Percentiles rank a stretch among this genome's conserved stretches.
These are phyloP conservation scores for Eurytoma californica DNA, from an alignment of 2,888 invertebrate genomes.

Conservation along the genomic window DNA sequence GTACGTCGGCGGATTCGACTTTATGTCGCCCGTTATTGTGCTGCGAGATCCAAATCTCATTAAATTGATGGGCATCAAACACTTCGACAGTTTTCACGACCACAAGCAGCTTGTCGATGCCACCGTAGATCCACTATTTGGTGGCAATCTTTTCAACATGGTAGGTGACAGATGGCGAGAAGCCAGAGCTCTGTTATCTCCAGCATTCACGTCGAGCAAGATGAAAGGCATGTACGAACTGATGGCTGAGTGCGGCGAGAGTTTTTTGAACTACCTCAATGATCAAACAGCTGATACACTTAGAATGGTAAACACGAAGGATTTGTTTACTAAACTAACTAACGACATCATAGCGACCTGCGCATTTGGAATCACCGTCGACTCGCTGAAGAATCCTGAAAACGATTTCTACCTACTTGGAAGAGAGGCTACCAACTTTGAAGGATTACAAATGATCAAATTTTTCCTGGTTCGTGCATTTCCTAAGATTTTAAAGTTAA, in stretches of 20 bases:
- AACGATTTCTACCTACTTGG: slow-evolving; percentile 70
- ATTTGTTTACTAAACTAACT: slow-evolving; percentile 69
- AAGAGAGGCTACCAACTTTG: slow-evolving; percentile 60
- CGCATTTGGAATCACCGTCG: slow-evolving; percentile 74
- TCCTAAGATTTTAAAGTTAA: slow-evolving; percentile 45
- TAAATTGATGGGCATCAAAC: slow-evolving; percentile 60
- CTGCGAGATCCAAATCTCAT: slow-evolving; percentile 69
- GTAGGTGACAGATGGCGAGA: slow-evolving; percentile 76
- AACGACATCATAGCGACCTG: slow-evolving; percentile 75
- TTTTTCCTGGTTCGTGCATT: slow-evolving; percentile 43
- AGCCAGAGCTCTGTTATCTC: slow-evolving; percentile 75
- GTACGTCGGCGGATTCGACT: slow-evolving; percentile 62
- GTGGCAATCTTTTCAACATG: slow-evolving; percentile 59
- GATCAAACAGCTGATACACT: slow-evolving; percentile 28
- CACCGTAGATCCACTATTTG: slow-evolving; percentile 60
- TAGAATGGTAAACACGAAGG: slow-evolving; percentile 70
- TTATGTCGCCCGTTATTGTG: slow-evolving; percentile 59
- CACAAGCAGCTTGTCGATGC: slow-evolving; percentile 61
- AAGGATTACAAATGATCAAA: slow-evolving; percentile 55
- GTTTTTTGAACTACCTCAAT: slow-evolving; percentile 61
- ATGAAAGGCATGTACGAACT: slow-evolving; percentile 25
- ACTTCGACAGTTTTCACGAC: slow-evolving; percentile 64
- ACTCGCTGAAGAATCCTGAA: slow-evolving; percentile 65
- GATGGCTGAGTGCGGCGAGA: not conserved
- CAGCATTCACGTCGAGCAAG: slow-evolving; percentile 63